Base-by-base conservation (phyloP, 1,140 invertebrate genomes). In the Drosophila rhopaloa region DNA sequence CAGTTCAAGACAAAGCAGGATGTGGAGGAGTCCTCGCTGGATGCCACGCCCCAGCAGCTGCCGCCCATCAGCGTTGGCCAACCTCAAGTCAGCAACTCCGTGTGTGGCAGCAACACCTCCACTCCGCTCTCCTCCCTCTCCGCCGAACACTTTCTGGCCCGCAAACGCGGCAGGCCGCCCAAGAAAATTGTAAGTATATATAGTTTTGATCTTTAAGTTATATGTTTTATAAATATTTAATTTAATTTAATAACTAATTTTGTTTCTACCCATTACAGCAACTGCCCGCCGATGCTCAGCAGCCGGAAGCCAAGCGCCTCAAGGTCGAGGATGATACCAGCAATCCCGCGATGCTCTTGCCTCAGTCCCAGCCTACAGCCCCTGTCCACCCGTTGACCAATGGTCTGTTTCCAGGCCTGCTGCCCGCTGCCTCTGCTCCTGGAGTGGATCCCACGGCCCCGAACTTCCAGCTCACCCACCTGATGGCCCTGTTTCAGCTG, bases 1-100 rank as follows among this genome's bases (percentile, higher is more conserved):
- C 96, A 96, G 89, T 97, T 96, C 92, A 96, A 96, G 77, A 83
- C 16, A 90, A 92, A 74, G 46, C 72, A 76, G 29, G 77, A 90
- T 4, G 19, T 10, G 24, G 84, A 76, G 24, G 79, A 86, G 35
- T 68, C 41, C 10, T 89, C 84, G 0, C n/a, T 62, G 29, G 83
- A 89, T 40, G 63, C 72, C 32, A 56, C 38, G 6, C 53, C 32
- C 13, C 55, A 14, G 14, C 54, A 44, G 37, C 75, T 37, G 37
- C 74, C 61, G 24, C 41, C 57, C 4, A 14, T 19, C 7, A 14
- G 11, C 6, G 40, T 16, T 32, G 5, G 41, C 8, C 44, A 57
- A 43, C 24, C 47, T 4, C 56, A 55, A 14, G 14, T 41, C 7
- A 32, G 51, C 11, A 24, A 13, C 19, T 8, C 37, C 4, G 35